phyloP scores from a whole-genome alignment of 1,140 invertebrate species.

The Ostrea denselamellosa region DNA sequence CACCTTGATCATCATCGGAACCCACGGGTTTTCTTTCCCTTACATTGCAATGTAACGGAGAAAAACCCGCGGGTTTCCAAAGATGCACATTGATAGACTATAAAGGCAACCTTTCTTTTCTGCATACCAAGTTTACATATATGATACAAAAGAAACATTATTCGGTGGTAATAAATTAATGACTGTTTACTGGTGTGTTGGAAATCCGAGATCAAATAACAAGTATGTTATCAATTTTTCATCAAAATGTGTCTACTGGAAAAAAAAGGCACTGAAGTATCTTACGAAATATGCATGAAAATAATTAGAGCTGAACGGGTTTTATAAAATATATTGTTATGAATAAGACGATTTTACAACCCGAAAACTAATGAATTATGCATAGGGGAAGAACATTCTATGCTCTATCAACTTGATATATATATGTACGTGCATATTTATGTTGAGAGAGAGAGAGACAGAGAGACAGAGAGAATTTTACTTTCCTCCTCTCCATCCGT shows the following conservation, averaged over 20 bases:
- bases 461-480: neutral
- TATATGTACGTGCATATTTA: neutral
- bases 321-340: neutral
- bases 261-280: neutral
- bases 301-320: neutral
- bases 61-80: no score
- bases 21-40: no score
- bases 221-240: slow-evolving; percentile 16
- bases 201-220: neutral
- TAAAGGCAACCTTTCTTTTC: no score
- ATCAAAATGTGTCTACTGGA: neutral
- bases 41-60: no score
- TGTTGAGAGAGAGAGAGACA: neutral
- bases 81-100: no score
- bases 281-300: neutral
- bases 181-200: neutral
- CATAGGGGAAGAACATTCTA: neutral
- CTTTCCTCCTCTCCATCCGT: neutral
- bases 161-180: neutral
- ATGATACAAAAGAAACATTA: neutral
- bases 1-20: no score
- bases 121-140: neutral
- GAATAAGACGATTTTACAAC: neutral
- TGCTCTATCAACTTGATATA: neutral
- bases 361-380: neutral